phyloP scores from a whole-genome alignment of 2,888 invertebrate genomes.

The Sabatieria punctata region DNA sequence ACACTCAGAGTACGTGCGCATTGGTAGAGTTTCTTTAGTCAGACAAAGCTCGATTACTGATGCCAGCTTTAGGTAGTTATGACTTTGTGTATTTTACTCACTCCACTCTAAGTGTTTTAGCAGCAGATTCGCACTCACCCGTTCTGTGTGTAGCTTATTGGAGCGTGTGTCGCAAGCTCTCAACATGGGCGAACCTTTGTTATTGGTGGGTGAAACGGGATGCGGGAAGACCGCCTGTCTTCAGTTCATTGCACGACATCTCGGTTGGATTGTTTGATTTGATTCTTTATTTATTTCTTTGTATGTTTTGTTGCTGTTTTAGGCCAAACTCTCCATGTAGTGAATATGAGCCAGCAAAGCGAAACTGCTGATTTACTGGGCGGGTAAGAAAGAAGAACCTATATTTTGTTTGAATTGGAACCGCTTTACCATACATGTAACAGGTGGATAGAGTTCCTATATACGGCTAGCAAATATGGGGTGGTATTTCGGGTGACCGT shows the following conservation, averaged over 20 bases:
- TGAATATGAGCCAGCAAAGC: slow-evolving; percentile 98
- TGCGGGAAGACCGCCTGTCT: slow-evolving; percentile 92
- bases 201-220: slow-evolving; percentile 93
- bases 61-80: not conserved
- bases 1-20: not conserved
- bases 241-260: slow-evolving; percentile 67
- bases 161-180: slow-evolving; percentile 76
- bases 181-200: slow-evolving; percentile 62
- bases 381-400: slow-evolving; percentile 40
- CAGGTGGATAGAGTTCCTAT: not conserved
- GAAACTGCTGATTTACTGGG: slow-evolving; percentile 90
- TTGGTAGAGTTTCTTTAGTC: not conserved
- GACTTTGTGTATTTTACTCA: not conserved
- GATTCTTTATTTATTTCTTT: not conserved
- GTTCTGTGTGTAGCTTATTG: slow-evolving; percentile 42
- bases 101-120: not conserved
- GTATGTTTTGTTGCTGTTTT: slow-evolving; percentile 8
- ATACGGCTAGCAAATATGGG: not conserved
- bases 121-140: slow-evolving; percentile 56
- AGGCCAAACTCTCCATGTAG: slow-evolving; percentile 65
- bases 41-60: not conserved
- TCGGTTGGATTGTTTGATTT: slow-evolving; percentile 36
- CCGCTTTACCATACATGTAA: too few relatives aligned
- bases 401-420: too few relatives aligned
- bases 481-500: too few relatives aligned